Base-by-base conservation (phyloP, 2,113 vertebrate genomes). In the Anguilla japonica region DNA sequence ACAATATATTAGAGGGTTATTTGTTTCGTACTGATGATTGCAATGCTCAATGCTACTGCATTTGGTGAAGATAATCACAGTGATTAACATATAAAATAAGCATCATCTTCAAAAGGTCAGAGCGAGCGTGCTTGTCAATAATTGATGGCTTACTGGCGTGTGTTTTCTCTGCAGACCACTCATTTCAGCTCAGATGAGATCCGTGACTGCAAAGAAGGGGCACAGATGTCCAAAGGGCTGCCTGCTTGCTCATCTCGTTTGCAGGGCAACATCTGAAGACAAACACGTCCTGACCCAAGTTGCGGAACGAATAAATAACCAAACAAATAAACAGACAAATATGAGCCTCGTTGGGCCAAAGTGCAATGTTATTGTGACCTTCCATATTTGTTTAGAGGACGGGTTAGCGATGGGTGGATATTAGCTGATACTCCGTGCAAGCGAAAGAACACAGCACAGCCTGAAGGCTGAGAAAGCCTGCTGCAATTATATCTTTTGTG, bases 231-330 rank as follows among this genome's bases (percentile, higher is more conserved):
- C 71, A 5, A 71, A 34, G 71, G 71, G 26, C n/a, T 75, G 71
- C 26, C 9, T 34, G 71, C 9, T 13, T n/a, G n/a, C 71, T 75
- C 26, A 7, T 75, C 71, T 75, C 26, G 9, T 8, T 34, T 13
- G n/a, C n/a, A 34, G 71, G 63, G 63, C 63, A 71, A 13, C 26
- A n/a, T 75, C 71, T 6, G 6, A 75, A 75, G n/a, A 34, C 71
- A 75, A 75, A 75, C 71, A 29, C 29, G 71, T 75, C 71, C 71
- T 75, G 71, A 75, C 71, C 71, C 8, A n/a, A 75, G 26, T 75
- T 75, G 71, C n/a, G n/a, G 71, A 75, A 75, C n/a, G 71, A 75
- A 75, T 75, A 75, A 75, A 75, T 75, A 75, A 75, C 71, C n/a
- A 8, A 75, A 34, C n/a, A 34, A 75, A 75, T 34, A n/a, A n/a